A percentile compares a stretch with the other conserved stretches of the same genome.
Conservation (phyloP, 2,113 vertebrate genomes). For the Emydura subglobosa region DNA sequence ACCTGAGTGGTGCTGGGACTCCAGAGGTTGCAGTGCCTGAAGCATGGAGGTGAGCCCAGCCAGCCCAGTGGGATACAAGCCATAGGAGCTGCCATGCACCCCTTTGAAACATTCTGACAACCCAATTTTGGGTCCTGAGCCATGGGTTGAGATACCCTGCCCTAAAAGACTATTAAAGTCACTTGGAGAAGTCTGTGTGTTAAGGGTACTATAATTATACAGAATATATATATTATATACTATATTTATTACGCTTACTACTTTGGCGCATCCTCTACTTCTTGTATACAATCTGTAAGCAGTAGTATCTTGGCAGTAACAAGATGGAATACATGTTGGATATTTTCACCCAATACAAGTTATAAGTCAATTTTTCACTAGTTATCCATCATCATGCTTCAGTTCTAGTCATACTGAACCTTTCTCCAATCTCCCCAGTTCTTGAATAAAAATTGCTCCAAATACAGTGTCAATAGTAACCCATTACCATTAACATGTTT, state of each 20-base stretch:
- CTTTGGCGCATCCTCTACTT: neutral
- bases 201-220: too few species aligned
- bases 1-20: neutral
- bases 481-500: conserved; percentile 7
- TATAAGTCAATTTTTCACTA: conserved; percentile 31
- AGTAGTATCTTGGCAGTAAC: neutral
- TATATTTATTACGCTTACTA: neutral
- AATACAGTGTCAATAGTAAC: neutral
- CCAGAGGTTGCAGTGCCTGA: neutral
- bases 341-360: neutral
- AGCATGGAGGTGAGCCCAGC: neutral
- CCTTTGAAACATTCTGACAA: neutral
- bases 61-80: neutral
- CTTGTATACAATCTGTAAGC: neutral
- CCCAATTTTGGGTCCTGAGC: neutral
- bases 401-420: conserved; percentile 31
- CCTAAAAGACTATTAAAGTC: neutral
- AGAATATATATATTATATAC: too few species aligned
- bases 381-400: conserved; percentile 31
- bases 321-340: neutral
- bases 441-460: conserved; percentile 22
- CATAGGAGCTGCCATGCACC: neutral
- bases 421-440: neutral
- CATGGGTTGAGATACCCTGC: neutral
- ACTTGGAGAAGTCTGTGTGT: neutral